Percentiles rank a stretch among this genome's conserved stretches.
Evolutionary conservation across 1,140 invertebrate genomes (phyloP).

Genomic region (Apolygus lucorum): DNA sequence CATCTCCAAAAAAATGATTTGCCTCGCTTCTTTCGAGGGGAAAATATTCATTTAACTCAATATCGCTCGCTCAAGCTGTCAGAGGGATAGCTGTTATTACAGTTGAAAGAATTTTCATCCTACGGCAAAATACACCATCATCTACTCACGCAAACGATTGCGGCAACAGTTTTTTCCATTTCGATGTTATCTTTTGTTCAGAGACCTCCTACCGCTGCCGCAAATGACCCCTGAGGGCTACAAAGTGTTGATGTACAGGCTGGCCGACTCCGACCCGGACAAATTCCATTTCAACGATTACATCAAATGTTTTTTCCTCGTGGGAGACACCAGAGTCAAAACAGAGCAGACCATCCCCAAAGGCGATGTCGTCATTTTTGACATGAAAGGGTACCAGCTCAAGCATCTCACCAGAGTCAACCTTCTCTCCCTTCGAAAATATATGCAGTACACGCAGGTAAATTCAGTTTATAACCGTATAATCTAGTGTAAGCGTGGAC

Average conservation of each 20-base stretch:
- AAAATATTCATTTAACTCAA: too few relatives aligned
- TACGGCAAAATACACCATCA: too few relatives aligned
- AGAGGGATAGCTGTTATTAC: too few relatives aligned
- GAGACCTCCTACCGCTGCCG: constrained; percentile 33
- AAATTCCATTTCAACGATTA: constrained; percentile 43
- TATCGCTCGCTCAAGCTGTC: too few relatives aligned
- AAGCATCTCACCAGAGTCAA: constrained; percentile 32
- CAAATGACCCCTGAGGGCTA: constrained; percentile 50
- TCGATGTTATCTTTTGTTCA: constrained; percentile 23
- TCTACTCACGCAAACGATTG: too few relatives aligned
- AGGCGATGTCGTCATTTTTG: constrained; percentile 35
- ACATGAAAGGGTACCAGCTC: constrained; percentile 33
- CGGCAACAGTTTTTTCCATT: too few relatives aligned
- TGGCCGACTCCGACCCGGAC: constrained; percentile 49
- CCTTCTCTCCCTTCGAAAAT: constrained; percentile 32
- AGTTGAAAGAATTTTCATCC: too few relatives aligned
- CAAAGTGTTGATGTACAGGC: constrained; percentile 48
- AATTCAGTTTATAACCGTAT: neutral
- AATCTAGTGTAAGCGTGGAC: too few relatives aligned
- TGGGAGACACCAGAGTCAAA: constrained; percentile 32
- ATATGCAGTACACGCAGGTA: constrained; percentile 36
- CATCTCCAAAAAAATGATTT: too few relatives aligned
- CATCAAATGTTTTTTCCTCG: constrained; percentile 34
- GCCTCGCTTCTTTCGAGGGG: too few relatives aligned
- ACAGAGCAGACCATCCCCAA: constrained; percentile 31